A percentile compares a stretch with the other conserved stretches of the same genome.
Evolutionary conservation across 2,113 vertebrate genomes (phyloP).

Genomic region (Scalopus aquaticus): DNA sequence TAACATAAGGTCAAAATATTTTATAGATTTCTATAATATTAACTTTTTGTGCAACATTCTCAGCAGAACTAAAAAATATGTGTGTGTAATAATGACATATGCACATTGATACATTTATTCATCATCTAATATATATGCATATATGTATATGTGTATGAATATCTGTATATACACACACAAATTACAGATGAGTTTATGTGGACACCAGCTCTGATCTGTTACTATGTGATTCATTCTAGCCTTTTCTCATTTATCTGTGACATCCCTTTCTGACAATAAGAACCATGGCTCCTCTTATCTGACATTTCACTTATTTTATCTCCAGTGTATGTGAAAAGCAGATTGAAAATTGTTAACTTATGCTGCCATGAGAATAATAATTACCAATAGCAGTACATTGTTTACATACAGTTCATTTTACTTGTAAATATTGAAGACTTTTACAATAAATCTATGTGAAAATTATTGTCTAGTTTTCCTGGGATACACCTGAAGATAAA

Average conservation of each 20-base stretch:
- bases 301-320: not conserved
- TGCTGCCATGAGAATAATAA: not conserved
- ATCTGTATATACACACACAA: not conserved
- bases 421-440: not conserved
- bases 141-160: not conserved
- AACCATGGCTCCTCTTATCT: not conserved
- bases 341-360: not conserved
- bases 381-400: not conserved
- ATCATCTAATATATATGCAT: too few species aligned
- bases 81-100: not conserved
- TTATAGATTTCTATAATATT: not conserved
- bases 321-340: not conserved
- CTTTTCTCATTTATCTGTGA: not conserved
- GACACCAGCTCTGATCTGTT: not conserved
- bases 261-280: not conserved
- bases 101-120: too few species aligned
- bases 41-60: not conserved
- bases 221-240: not conserved
- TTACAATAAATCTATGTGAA: not conserved
- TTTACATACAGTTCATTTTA: not conserved
- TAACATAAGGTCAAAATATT: not conserved
- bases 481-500: not conserved
- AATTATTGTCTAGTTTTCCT: not conserved
- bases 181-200: not conserved
- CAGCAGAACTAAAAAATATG: not conserved